These are phyloP conservation scores for Belonocnema kinseyi DNA, from an alignment of 1,140 invertebrate species.

Conservation along the genomic window DNA sequence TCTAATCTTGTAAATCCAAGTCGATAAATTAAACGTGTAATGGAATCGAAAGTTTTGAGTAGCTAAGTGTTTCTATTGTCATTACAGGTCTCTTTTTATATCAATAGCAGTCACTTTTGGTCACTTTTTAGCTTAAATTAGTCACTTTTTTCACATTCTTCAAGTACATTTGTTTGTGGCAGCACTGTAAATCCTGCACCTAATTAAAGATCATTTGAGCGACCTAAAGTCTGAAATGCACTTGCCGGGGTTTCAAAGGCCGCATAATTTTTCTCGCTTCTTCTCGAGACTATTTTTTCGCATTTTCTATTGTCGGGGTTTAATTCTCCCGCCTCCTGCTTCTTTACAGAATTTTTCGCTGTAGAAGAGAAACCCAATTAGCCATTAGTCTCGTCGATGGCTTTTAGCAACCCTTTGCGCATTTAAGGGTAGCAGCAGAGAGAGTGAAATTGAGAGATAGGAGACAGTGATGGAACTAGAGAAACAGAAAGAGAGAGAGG, in stretches of 20 bases:
- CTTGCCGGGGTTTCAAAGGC: background rate
- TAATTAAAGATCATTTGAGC: too few species aligned
- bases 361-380: constrained; percentile 46
- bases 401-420: constrained; percentile 66
- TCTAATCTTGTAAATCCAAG: too few species aligned
- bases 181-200: too few species aligned
- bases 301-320: background rate
- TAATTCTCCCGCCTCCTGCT: background rate
- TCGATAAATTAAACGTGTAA: too few species aligned
- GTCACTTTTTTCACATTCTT: too few species aligned
- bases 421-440: constrained; percentile 47
- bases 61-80: too few species aligned
- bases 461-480: background rate
- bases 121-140: too few species aligned
- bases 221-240: too few species aligned
- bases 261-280: background rate
- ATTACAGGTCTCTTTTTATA: too few species aligned
- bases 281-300: background rate
- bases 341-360: background rate
- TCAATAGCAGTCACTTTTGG: too few species aligned
- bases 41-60: too few species aligned
- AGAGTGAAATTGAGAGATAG: constrained; percentile 36
- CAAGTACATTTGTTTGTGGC: too few species aligned
- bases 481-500: background rate
- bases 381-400: constrained; percentile 59